phyloP scores from a whole-genome alignment of 2,113 vertebrate species.

The Epinephelus fuscoguttatus region DNA sequence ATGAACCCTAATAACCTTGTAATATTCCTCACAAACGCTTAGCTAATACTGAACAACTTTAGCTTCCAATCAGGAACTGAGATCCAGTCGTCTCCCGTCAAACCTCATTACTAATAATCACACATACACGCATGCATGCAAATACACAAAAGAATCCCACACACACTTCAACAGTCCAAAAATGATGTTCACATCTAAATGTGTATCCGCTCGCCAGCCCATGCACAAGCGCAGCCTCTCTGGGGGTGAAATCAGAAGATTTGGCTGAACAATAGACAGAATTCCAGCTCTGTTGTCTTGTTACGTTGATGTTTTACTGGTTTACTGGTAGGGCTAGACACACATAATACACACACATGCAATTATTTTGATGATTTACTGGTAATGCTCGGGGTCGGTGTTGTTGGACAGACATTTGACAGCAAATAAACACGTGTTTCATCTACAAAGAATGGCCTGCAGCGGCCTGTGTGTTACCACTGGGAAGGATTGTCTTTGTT shows the following conservation, averaged over 20 bases:
- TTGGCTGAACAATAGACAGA: slow-evolving; percentile 62
- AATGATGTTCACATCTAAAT: slow-evolving; percentile 5
- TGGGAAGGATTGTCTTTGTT: slow-evolving; percentile 57
- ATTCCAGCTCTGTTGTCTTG: slow-evolving; percentile 39
- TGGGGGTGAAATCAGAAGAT: slow-evolving; percentile 48
- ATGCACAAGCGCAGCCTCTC: slow-evolving; percentile 11
- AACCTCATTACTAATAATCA: slow-evolving; percentile 54
- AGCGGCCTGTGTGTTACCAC: slow-evolving; percentile 53
- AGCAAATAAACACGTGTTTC: slow-evolving; percentile 71
- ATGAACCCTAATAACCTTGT: slow-evolving; percentile 29
- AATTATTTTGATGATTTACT: slow-evolving; percentile 72
- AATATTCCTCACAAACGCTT: not conserved
- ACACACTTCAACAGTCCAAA: not conserved
- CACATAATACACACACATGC: slow-evolving; percentile 45
- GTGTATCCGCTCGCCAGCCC: slow-evolving; percentile 8
- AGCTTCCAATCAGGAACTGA: slow-evolving; percentile 11
- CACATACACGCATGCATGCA: slow-evolving; percentile 13
- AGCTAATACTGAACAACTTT: not conserved
- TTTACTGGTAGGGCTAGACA: slow-evolving; percentile 51
- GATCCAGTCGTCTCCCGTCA: slow-evolving; percentile 53
- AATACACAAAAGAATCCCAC: not conserved
- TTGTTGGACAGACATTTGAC: slow-evolving; percentile 50
- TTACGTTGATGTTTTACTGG: slow-evolving; percentile 49
- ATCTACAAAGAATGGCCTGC: slow-evolving; percentile 63
- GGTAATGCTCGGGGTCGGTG: slow-evolving; percentile 44